Evolutionary conservation across 2,888 invertebrate species (phyloP), one percentile per base, ranked within the genome.

Genomic region (Cylloceria caligata): DNA sequence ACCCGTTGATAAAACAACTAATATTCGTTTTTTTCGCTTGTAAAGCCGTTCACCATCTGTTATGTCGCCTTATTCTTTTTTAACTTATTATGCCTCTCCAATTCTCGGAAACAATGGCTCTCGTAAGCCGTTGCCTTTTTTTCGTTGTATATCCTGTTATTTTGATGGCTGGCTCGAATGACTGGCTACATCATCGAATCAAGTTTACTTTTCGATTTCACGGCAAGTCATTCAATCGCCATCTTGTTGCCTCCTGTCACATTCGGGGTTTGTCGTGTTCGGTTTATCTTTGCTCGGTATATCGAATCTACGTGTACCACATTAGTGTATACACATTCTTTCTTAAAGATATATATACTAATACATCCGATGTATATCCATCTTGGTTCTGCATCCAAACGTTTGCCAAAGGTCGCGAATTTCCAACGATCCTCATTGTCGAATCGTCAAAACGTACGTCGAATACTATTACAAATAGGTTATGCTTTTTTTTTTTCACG

Each of bases 1-100:
- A 92, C 90, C 92, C 90, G 91, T 92, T 92, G 89, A 86, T 91
- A 91, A 92, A 88, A 89, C 86, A 92, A 90, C 88, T 87, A 89
- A 90, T 91, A 88, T 82, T 83, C 83, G 60, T 83, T 55, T 69
- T 83, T 79, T 77, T 80, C 80, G 74, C 80, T 81, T 85, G 73
- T 83, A 74, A 79, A 81, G 83, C 67, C 84, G 78, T 82, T 85
- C 76, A 74, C 83, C 76, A 83, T 81, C 83, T 67, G 78, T 82
- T 83, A 52, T 65, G 34, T 82, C 57, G 77, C 42, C 75, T 71
- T 76, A 52, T 84, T 47, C 60, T 73, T 78, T 75, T 67, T 81
- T 81, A 65, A 69, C 62, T 72, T 77, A 67, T 64, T 64, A 65
- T 62, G 83, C 81, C 85, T 82, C 79, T 75, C 72, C 60, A 82